Conservation (phyloP, 2,113 vertebrate species). For the Prinia subflava region DNA sequence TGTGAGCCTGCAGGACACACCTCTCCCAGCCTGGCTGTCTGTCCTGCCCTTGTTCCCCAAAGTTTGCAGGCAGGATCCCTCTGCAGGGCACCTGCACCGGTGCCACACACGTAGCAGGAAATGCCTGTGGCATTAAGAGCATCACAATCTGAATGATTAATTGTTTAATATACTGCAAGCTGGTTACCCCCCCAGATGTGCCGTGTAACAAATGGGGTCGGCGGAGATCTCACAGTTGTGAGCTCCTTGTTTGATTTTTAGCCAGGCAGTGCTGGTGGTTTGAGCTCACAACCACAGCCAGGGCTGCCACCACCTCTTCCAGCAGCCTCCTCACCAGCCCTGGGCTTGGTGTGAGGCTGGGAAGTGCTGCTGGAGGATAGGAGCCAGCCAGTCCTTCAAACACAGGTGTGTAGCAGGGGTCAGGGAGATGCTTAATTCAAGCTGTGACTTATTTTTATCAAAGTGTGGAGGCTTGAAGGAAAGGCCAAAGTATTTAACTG, state of each 20-base stretch:
- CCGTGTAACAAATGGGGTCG: not conserved
- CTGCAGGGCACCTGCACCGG: not conserved
- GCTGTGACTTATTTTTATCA: not conserved
- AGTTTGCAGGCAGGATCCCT: not conserved
- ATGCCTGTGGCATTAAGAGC: not conserved
- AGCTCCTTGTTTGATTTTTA: conserved; percentile 24
- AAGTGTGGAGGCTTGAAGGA: not conserved
- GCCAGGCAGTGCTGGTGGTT: not conserved
- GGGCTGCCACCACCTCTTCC: not conserved
- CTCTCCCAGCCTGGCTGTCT: not conserved
- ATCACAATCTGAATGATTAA: conserved; percentile 10
- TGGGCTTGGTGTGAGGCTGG: not conserved
- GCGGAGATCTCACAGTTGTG: not conserved
- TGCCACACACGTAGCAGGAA: not conserved
- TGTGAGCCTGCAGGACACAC: not conserved
- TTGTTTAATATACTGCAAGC: conserved; percentile 44
- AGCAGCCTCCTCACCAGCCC: not conserved
- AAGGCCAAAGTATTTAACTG: not conserved
- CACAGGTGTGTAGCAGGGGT: not conserved
- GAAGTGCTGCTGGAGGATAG: not conserved
- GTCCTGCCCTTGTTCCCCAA: not conserved
- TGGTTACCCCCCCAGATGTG: conserved; percentile 7
- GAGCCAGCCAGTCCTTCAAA: not conserved
- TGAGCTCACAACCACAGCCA: not conserved
- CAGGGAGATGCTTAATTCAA: not conserved